Evolutionary conservation across 2,888 invertebrate species (phyloP), one percentile per base, ranked within the genome.

Genomic region (Diplazon laetatorius): DNA sequence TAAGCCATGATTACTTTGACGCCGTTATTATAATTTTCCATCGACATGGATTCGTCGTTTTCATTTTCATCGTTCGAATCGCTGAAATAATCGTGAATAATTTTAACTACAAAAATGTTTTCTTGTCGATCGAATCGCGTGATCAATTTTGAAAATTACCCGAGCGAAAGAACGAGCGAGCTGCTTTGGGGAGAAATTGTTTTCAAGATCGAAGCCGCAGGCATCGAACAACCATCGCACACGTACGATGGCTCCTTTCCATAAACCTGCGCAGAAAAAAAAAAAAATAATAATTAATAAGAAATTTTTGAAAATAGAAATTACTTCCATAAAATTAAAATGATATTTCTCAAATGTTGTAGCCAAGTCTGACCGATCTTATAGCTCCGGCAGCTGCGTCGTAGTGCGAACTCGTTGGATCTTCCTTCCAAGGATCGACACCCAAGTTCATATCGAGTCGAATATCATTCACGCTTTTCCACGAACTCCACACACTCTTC

Each of bases 1-100:
- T 86, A 86, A 55, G 85, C 81, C 72, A 85, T 83, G 10, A 77
- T 42, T 20, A 86, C 35, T 78, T 86, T 86, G 8, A 83, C 57
- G n/a, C 82, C 83, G 25, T 81, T 77, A 0, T 83, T 63, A 14
- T 82, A 84, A 78, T 78, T 72, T 16, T 60, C 50, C n/a, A 81
- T 57, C 0, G 83, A 80, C 66, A 84, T 83, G 8, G 85, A 84
- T 76, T 84, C 85, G 4, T 37, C 52, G 18, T 70, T 75, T 20
- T 79, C 68, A 1, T 46, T 57, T 14, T 20, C 9, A 30, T 81
- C 77, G 16, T 78, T 20, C 0, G 75, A 57, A 20, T 80, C 84
- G 46, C 85, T 86, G 73, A 20, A 83, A 83, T 3, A 30, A 44
- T 3, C 2, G 35, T 12, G 39, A 25, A 14, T 12, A 12, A 12